Evolutionary conservation across 2,888 invertebrate genomes (phyloP), one percentile per base, ranked within the genome.

Genomic region (Callyntrura guangdongensis): DNA sequence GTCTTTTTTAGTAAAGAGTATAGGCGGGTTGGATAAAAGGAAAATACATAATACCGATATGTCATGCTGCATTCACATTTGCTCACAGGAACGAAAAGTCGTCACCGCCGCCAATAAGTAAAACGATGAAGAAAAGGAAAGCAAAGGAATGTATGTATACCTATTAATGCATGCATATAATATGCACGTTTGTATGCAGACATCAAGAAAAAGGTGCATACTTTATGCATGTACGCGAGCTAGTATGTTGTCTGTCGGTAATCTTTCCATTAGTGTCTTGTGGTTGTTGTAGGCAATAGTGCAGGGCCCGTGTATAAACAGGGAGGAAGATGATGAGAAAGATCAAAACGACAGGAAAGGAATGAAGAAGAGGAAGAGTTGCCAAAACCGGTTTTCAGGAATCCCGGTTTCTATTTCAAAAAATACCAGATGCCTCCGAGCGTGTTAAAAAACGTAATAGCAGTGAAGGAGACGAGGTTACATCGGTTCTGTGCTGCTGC

Each of bases 401-500:
- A 86, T 86, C 81, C 86, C 90, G 86, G 90, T 86, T 90, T 90
- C 82, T 64, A 86, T 90, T 86, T 82, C 69, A 81, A 79, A 90
- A 69, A 79, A 72, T 84, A 22, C 81, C 82, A 74, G 82, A 81
- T 82, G 90, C 90, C 86, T 86, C 72, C 59, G 25, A 90, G 86
- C 86, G 81, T 86, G 86, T 85, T 67, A 59, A 81, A 83, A 59
- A 56, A 79, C 11, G 79, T 79, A 22, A 79, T 53, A 56, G 56
- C 9, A 64, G 45, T 8, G 61, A 9, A 17, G 59, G 12, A 61
- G 56, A 12, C 8, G 56, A 3, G 59, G n/a, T 17, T 61, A 53
- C n/a, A 9, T 2, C 53, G n/a, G 53, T 9, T 1, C 22, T 69
- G 27, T 9, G 20, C 22, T 69, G 27, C 22, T 22, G 25, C 2